Conservation (phyloP, 1,140 invertebrate genomes). For the Pogonomyrmex barbatus region DNA sequence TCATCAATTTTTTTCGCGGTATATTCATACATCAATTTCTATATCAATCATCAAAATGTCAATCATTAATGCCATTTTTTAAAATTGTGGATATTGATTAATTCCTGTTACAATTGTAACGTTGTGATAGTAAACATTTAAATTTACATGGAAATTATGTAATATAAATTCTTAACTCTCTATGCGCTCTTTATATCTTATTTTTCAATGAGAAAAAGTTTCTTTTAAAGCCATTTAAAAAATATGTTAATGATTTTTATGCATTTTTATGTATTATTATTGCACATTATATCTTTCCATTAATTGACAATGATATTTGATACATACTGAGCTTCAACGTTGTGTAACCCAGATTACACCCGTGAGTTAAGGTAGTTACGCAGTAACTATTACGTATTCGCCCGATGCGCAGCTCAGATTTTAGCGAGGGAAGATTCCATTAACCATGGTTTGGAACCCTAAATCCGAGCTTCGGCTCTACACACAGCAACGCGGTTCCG, state of each 20-base stretch:
- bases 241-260: not conserved
- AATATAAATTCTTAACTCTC: not conserved
- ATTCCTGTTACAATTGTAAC: not conserved
- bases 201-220: not conserved
- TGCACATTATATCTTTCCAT: not conserved
- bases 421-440: constrained; percentile 52
- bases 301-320: constrained; percentile 31
- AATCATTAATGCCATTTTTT: not conserved
- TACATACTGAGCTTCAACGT: not conserved
- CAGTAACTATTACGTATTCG: constrained; percentile 58
- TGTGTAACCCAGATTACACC: constrained; percentile 34
- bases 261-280: not conserved
- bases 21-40: not conserved
- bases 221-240: not conserved
- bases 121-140: not conserved
- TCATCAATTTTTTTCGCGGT: not conserved
- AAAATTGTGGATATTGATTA: not conserved
- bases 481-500: constrained; percentile 6
- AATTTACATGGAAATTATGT: not conserved
- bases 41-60: not conserved
- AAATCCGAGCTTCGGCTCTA: constrained; percentile 8
- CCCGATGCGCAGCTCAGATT: constrained; percentile 44
- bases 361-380: constrained; percentile 51
- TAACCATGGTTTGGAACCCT: constrained; percentile 47
- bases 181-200: constrained; percentile 1